These are phyloP conservation scores for Byasa hedistus DNA, from an alignment of 2,888 invertebrate genomes.

Conservation along the genomic window DNA sequence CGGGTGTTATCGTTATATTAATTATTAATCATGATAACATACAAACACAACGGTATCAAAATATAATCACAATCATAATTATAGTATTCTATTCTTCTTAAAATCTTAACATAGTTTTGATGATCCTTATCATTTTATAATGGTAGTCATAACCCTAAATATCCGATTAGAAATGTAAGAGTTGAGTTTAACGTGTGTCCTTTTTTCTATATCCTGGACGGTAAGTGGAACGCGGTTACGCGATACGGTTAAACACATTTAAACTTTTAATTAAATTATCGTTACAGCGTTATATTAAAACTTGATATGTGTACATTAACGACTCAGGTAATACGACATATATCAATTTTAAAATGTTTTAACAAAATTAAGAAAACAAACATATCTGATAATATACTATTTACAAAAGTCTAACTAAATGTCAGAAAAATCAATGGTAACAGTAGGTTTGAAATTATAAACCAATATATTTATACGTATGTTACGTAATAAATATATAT, in stretches of 20 bases:
- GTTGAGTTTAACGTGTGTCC: background rate
- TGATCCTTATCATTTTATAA: background rate
- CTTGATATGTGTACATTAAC: no score
- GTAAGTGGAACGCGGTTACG: background rate
- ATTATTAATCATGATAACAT: no score
- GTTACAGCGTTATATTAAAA: no score
- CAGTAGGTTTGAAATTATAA: background rate
- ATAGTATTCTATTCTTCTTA: background rate
- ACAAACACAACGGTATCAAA: no score
- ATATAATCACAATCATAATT: background rate
- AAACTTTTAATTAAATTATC: constrained; percentile 2
- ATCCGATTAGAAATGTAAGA: background rate
- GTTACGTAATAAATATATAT: no score
- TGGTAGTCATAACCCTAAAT: background rate
- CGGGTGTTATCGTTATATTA: no score
- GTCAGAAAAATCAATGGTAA: background rate
- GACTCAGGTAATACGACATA: no score
- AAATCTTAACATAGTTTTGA: background rate
- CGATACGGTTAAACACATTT: constrained; percentile 2
- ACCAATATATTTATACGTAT: background rate
- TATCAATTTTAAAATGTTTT: no score
- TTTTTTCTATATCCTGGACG: background rate
- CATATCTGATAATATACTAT: background rate
- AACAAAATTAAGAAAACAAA: background rate
- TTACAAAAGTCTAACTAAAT: background rate